Evolutionary conservation across 2,888 invertebrate genomes (phyloP), one percentile per base, ranked within the genome.

Genomic region (Drosophila infuscata): DNA sequence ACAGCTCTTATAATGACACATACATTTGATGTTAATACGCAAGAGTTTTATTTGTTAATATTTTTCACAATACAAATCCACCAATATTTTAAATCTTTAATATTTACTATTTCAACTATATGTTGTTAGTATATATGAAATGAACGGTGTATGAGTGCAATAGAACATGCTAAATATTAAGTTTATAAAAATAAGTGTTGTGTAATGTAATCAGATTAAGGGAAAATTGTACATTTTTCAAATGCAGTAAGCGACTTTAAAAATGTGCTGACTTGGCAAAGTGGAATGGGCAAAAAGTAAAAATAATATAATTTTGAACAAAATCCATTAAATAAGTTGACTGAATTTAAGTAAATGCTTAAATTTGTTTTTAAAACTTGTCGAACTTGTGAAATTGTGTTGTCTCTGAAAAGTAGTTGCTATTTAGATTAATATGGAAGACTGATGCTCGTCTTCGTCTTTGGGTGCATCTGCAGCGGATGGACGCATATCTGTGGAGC

Each of bases 211-310:
- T 33, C 25, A 38, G 6, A 52, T 41, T 5, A 46, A 49, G 12
- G n/a, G n/a, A 41, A 53, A 32, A 53, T 35, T 52, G 11, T 11
- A 33, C 30, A 32, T 32, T 20, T 36, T 46, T 38, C 32, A 56
- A 62, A 12, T 7, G 12, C 30, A 15, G 17, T 56, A 35, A 33
- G 46, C 11, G 25, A 46, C 12, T 43, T n/a, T 11, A 17, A 32
- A 52, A 32, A 52, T 46, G 15, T 54, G 59, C 32, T 63, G 63
- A 75, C 70, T 70, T 74, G 70, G 38, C 62, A 68, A 61, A 54
- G n/a, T n/a, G 36, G 8, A 15, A 29, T 8, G 1, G 33, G 8
- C 4, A 36, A n/a, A 9, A 35, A 6, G 6, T 15, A 11, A 3
- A 30, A 36, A 15, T 25, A 25, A 20, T 2, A 3, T 29, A 38